Conservation (phyloP, 1,140 invertebrate genomes). For the Bombus superbus region DNA sequence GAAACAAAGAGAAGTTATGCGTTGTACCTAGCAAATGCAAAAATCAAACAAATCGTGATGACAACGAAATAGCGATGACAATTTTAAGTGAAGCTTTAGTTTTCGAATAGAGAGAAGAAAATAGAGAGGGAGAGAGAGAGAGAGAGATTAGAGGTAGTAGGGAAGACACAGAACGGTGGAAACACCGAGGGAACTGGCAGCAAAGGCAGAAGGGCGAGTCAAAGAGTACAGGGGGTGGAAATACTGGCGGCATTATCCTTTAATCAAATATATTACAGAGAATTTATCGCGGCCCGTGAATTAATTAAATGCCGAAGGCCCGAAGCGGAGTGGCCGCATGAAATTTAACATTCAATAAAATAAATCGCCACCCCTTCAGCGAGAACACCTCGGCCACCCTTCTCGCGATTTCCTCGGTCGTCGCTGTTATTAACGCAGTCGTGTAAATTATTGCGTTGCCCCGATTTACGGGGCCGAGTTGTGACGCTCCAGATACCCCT, state of each 20-base stretch:
- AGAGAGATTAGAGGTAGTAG: not conserved
- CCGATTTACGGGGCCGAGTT: conserved; percentile 37
- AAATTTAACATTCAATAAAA: conserved; percentile 81
- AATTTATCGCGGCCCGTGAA: conserved; percentile 82
- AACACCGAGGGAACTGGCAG: conserved; percentile 29
- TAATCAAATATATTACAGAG: conserved; percentile 83
- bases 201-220: conserved; percentile 50
- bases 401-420: conserved; percentile 38
- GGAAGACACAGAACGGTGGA: conserved; percentile 19
- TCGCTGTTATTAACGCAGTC: conserved; percentile 46
- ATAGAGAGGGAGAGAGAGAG: no score
- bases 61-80: conserved; percentile 74
- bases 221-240: conserved; percentile 59
- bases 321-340: conserved; percentile 71
- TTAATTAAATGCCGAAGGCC: conserved; percentile 83
- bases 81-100: conserved; percentile 53
- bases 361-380: conserved; percentile 68
- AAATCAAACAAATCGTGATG: conserved; percentile 71
- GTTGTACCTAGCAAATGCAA: not conserved
- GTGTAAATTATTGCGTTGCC: conserved; percentile 52
- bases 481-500: conserved; percentile 32
- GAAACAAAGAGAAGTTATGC: no score
- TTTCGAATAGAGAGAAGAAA: no score
- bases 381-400: conserved; percentile 56
- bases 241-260: conserved; percentile 81